A percentile compares a stretch with the other conserved stretches of the same genome.
Evolutionary conservation across 2,888 invertebrate genomes (phyloP).

Genomic region (Thymelicus sylvestris): DNA sequence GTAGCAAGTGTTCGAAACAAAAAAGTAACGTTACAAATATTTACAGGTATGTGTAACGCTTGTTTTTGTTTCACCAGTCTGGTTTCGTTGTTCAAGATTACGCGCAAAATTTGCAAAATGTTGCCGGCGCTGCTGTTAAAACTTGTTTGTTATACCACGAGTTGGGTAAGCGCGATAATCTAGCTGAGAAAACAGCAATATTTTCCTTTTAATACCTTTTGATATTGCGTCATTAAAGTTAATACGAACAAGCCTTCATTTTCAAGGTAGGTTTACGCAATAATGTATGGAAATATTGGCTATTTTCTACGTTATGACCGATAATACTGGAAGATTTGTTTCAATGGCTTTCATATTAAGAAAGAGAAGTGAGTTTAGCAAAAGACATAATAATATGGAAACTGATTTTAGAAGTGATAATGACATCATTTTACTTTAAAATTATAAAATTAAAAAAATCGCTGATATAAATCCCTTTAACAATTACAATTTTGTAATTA

Average conservation of each 20-base stretch:
- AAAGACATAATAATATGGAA: no score
- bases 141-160: conserved; percentile 26
- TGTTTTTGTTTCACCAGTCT: conserved; percentile 35
- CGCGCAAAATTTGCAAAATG: conserved; percentile 37
- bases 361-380: no score
- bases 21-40: conserved; percentile 35
- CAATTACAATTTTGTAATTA: no score
- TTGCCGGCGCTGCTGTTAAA: conserved; percentile 21
- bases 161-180: conserved; percentile 18
- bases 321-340: no score
- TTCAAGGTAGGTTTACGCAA: not conserved
- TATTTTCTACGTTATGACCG: no score
- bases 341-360: no score
- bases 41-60: conserved; percentile 31
- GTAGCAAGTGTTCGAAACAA: conserved; percentile 25
- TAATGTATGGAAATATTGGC: no score
- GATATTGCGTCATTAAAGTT: conserved; percentile 3
- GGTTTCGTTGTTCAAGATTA: conserved; percentile 36
- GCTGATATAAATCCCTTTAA: no score
- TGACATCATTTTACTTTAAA: no score
- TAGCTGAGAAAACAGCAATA: conserved; percentile 17
- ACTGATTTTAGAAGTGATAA: no score
- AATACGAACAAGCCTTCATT: not conserved
- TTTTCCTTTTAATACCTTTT: conserved; percentile 17
- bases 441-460: no score